Percentiles rank a stretch among this genome's conserved stretches.
Conservation (phyloP, 2,113 vertebrate genomes). For the Natator depressus region DNA sequence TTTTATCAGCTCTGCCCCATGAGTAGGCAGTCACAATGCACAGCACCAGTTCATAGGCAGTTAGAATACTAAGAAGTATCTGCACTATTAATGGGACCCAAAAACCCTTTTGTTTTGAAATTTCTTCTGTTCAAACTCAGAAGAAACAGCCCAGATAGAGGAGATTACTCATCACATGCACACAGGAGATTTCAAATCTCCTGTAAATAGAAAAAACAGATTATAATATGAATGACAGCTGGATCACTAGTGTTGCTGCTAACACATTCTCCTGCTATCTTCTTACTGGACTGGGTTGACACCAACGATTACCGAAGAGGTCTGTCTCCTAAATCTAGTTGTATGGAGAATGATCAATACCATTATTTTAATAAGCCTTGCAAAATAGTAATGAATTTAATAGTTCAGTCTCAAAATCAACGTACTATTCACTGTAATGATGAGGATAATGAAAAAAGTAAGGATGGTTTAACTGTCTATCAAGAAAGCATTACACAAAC, state of each 20-base stretch:
- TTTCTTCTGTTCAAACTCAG: background rate
- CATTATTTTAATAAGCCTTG: background rate
- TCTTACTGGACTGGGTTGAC: background rate
- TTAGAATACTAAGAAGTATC: background rate
- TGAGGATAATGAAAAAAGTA: background rate
- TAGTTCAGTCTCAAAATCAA: background rate
- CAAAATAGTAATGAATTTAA: background rate
- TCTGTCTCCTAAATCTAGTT: background rate
- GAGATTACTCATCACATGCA: background rate
- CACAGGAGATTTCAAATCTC: background rate
- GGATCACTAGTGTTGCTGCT: background rate
- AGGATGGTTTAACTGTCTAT: background rate
- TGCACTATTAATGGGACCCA: background rate
- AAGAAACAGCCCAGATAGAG: background rate
- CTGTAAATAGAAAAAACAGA: background rate
- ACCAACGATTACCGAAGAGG: accelerated
- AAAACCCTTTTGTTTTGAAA: background rate
- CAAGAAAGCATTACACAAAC: background rate
- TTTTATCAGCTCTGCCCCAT: background rate
- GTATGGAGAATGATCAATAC: background rate
- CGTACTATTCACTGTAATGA: background rate
- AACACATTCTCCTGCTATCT: background rate
- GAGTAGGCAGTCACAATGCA: background rate
- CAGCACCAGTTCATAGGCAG: background rate
- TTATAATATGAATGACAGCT: background rate